phyloP scores from a whole-genome alignment of 2,797 vertebrate genomes.

The Pampus argenteus region DNA sequence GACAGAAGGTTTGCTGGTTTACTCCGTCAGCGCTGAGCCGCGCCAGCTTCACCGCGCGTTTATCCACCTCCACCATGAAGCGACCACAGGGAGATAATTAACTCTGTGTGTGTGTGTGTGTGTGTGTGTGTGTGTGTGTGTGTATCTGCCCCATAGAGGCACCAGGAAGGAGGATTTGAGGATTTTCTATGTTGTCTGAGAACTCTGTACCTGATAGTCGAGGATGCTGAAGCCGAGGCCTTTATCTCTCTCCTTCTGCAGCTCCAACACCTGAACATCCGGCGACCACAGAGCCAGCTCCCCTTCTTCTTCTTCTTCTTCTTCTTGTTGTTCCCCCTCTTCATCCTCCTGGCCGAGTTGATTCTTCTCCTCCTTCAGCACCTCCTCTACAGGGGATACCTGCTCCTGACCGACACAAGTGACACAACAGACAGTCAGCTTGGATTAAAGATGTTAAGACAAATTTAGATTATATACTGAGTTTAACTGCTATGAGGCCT shows the following conservation, averaged over 20 bases:
- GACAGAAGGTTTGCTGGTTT: neutral
- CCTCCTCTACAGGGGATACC: slow-evolving; percentile 30
- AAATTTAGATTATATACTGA: neutral
- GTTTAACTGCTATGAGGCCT: neutral
- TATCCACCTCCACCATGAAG: neutral
- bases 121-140: neutral
- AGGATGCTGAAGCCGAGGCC: slow-evolving; percentile 98
- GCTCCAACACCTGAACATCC: slow-evolving; percentile 87
- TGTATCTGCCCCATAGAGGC: too few relatives aligned
- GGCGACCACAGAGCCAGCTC: slow-evolving; percentile 94
- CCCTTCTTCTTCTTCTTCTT: slow-evolving; percentile 82
- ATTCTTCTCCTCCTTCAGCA: slow-evolving; percentile 16
- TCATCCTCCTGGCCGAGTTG: slow-evolving; percentile 29
- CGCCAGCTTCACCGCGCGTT: neutral
- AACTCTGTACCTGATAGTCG: slow-evolving; percentile 92
- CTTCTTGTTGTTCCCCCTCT: slow-evolving; percentile 52
- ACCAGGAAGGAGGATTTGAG: too few relatives aligned
- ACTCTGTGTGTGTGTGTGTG: neutral
- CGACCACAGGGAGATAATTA: slow-evolving; percentile 16
- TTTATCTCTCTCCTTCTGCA: slow-evolving; percentile 88
- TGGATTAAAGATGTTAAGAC: neutral
- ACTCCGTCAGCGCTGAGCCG: neutral
- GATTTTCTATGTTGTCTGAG: too few relatives aligned
- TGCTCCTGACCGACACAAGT: slow-evolving; percentile 46
- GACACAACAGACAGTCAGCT: neutral